phyloP scores from a whole-genome alignment of 2,888 invertebrate species.

The Synergus umbraculus region DNA sequence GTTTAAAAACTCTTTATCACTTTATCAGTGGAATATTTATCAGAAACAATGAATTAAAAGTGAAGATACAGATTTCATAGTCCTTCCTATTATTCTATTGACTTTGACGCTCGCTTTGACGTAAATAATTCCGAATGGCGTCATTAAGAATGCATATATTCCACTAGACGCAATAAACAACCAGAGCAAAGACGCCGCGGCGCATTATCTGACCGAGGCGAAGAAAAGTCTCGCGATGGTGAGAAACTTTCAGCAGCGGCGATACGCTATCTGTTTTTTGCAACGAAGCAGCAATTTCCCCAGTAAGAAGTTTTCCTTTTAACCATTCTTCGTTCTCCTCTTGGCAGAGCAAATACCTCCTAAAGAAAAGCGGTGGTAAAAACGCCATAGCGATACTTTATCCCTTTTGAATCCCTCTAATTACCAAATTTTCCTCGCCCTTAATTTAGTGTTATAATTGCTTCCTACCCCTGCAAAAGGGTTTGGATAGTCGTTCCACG shows the following conservation, averaged over 20 bases:
- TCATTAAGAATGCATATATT: constrained; percentile 29
- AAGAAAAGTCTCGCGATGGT: constrained; percentile 29
- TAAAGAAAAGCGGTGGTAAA: constrained; percentile 1
- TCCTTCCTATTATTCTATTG: background rate
- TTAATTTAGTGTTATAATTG: constrained; percentile 76
- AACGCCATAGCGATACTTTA: constrained; percentile 54
- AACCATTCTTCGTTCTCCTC: background rate
- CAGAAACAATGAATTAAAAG: background rate
- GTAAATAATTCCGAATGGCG: background rate
- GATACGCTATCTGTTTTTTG: constrained; percentile 38
- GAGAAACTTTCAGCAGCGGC: constrained; percentile 15
- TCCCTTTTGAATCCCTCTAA: constrained; percentile 74
- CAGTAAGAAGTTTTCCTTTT: constrained; percentile 34
- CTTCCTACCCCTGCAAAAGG: constrained; percentile 70
- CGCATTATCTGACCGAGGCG: constrained; percentile 22
- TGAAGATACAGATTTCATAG: background rate
- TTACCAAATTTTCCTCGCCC: constrained; percentile 76
- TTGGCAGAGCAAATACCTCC: constrained; percentile 4
- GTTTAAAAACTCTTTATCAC: too few relatives aligned
- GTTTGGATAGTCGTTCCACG: constrained; percentile 47
- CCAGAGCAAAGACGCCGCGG: constrained; percentile 22
- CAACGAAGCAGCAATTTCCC: constrained; percentile 27
- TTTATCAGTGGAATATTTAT: background rate
- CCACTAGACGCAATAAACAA: constrained; percentile 25
- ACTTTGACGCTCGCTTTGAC: background rate